Percentiles rank a stretch among this genome's conserved stretches.
phyloP scores from a whole-genome alignment of 2,888 invertebrate genomes.

The Aphodius granarius region DNA sequence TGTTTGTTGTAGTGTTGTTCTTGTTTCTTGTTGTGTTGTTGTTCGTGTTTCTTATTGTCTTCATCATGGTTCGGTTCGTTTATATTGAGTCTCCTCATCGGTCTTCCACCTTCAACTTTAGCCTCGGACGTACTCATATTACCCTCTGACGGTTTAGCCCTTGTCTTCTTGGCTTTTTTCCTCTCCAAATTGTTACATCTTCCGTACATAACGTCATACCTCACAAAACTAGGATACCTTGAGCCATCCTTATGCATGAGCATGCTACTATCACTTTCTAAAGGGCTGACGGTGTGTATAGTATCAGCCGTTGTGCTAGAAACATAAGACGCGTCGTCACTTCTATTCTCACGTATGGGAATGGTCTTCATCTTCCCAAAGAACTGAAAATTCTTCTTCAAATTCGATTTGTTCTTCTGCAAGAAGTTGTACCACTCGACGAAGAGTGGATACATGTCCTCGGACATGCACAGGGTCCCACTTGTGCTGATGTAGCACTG shows the following conservation, averaged over 20 bases:
- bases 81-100: not conserved
- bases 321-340: not conserved
- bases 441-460: not conserved
- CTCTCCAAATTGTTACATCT: not conserved
- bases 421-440: slow-evolving; percentile 8
- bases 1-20: too few relatives aligned
- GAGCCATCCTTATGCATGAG: not conserved
- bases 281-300: not conserved
- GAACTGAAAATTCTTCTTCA: slow-evolving; percentile 10
- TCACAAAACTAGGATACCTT: slow-evolving; percentile 4
- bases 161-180: not conserved
- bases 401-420: not conserved
- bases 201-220: not conserved
- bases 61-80: not conserved
- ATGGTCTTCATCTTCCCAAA: slow-evolving; percentile 2
- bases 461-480: not conserved
- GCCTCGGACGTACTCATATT: not conserved
- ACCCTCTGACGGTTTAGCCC: not conserved
- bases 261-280: not conserved
- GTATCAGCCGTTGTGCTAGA: not conserved
- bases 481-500: slow-evolving; percentile 1
- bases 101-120: not conserved
- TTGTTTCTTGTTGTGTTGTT: too few relatives aligned
- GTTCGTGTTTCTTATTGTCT: not conserved
- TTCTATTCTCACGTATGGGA: not conserved